Evolutionary conservation across 1,140 invertebrate species (phyloP).

Genomic region (Drosophila simulans): DNA sequence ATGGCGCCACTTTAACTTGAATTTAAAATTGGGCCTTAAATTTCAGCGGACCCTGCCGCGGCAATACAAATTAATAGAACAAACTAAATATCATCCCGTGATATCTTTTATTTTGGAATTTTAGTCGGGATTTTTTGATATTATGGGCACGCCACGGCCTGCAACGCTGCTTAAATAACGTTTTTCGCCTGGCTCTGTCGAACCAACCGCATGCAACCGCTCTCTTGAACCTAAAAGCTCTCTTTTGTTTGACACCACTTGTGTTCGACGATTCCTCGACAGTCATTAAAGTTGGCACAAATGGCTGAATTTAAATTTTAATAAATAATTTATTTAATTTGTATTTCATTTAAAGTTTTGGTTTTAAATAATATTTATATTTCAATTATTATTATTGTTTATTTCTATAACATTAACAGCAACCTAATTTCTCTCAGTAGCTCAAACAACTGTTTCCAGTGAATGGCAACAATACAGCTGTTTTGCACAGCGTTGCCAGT

Average conservation of each 20-base stretch:
- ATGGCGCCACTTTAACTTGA: constrained; percentile 6
- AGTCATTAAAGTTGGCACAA: not conserved
- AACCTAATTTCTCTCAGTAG: constrained; percentile 19
- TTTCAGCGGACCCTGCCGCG: not conserved
- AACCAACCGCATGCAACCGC: not conserved
- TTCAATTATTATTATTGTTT: not conserved
- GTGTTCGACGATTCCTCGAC: not conserved
- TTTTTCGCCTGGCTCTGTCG: not conserved
- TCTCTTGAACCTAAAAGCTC: not conserved
- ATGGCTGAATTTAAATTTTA: not conserved
- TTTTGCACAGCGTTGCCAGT: constrained; percentile 41
- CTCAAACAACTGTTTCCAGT: not conserved
- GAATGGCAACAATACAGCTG: constrained; percentile 62
- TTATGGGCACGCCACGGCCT: not conserved
- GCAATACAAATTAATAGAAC: constrained; percentile 11
- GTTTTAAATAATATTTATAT: not conserved
- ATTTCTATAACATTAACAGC: not conserved
- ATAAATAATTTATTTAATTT: not conserved
- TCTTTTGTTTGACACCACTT: not conserved
- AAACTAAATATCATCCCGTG: constrained; percentile 26
- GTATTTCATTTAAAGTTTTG: not conserved
- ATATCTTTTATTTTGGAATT: constrained; percentile 1
- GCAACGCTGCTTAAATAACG: constrained; percentile 9
- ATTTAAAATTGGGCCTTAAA: not conserved
- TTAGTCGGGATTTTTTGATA: constrained; percentile 16